Base-by-base conservation (phyloP, 2,113 vertebrate genomes). In the Centrocercus urophasianus region DNA sequence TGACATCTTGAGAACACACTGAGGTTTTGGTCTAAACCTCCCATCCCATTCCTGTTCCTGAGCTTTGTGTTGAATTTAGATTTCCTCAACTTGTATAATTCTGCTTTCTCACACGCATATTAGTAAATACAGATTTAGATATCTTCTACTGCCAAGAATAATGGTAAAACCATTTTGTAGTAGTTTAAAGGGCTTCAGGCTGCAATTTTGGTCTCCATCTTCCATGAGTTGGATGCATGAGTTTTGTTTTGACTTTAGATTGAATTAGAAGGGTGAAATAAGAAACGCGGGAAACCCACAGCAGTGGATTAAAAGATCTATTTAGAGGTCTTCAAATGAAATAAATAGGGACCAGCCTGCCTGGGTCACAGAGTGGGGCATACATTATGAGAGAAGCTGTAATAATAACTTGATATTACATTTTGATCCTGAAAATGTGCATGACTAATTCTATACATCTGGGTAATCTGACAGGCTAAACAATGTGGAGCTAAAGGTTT, bases 41-140 rank as follows among this genome's bases (percentile, higher is more conserved):
- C 28, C 50, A 52, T 38, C 69, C 8, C 13, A 5, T 71, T 28
- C 17, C 25, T 71, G 25, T 50, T 38, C 43, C 47, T 36, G 52
- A 61, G 88, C 6, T 8, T n/a, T 21, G 11, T 73, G 40, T 71
- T 84, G 75, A 13, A 36, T 79, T 83, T 80, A 27, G 50, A 40
- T 8, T 82, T 0, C 0, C 32, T 52, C 36, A 42, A 7, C 32
- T 77, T 83, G 20, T 72, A 30, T 13, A 8, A 5, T 38, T 50
- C 38, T 21, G 3, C 13, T 45, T 86, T 61, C 22, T 85, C 11
- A 32, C 5, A 27, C 13, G 11, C 8, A 8, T 11, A 4, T 40
- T 5, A 70, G 13, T 59, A 76, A 76, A n/a, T 21, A 38, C 1
- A 8, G 13, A 13, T 59, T 83, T 64, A 80, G 42, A 4, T 54